Evolutionary conservation across 1,140 invertebrate species (phyloP).

Genomic region (Trinorchestia longiramus): DNA sequence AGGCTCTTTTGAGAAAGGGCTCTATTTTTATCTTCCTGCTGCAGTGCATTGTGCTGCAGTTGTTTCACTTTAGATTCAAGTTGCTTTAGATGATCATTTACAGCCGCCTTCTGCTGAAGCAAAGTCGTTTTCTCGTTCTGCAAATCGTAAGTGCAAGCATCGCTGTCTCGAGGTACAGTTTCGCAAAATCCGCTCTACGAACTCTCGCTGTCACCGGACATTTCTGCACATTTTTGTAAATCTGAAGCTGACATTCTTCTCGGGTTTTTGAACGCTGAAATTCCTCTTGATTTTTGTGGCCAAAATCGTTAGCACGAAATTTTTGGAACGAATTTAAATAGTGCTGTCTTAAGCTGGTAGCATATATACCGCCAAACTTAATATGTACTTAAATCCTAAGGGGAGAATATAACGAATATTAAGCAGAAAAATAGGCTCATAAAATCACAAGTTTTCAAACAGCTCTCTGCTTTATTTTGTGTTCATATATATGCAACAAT

Average conservation of each 20-base stretch:
- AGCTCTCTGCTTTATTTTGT: no score
- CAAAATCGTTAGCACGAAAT: not conserved
- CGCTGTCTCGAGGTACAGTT: not conserved
- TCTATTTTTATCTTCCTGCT: not conserved
- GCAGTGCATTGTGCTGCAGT: not conserved
- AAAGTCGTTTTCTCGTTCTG: not conserved
- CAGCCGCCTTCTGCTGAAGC: not conserved
- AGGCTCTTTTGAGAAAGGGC: not conserved
- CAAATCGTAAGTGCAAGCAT: not conserved
- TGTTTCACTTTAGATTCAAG: conserved; percentile 10
- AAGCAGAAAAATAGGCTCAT: no score
- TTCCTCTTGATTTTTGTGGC: not conserved
- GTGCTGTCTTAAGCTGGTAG: not conserved
- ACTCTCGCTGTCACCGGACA: not conserved
- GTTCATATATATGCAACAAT: no score
- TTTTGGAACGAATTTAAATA: not conserved
- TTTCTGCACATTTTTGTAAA: not conserved
- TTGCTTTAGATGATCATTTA: not conserved
- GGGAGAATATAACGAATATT: not conserved
- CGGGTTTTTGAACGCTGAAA: not conserved
- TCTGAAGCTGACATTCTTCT: not conserved
- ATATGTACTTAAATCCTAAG: not conserved
- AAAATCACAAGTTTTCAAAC: no score
- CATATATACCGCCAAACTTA: not conserved
- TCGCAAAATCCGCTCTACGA: not conserved